Conservation (phyloP, 2,113 vertebrate species). For the Brachyistius frenatus region DNA sequence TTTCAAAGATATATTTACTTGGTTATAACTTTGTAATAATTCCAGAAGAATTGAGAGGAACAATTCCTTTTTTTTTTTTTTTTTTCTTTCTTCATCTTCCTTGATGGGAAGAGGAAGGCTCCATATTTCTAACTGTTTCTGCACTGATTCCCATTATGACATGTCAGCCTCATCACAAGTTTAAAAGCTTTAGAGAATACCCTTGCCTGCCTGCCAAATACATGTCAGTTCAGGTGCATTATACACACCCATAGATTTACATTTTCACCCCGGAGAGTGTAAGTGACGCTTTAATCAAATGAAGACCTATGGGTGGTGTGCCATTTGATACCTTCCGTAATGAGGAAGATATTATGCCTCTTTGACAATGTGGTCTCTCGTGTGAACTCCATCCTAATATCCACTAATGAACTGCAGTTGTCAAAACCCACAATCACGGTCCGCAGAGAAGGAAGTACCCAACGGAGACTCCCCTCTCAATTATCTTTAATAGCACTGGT, state of each 20-base stretch:
- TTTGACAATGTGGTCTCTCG: slow-evolving; percentile 40
- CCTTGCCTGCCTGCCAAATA: slow-evolving; percentile 4
- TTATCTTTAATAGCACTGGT: slow-evolving; percentile 46
- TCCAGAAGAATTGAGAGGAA: background rate
- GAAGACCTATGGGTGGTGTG: slow-evolving; percentile 39
- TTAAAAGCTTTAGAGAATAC: slow-evolving; percentile 28
- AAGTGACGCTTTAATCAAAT: slow-evolving; percentile 22
- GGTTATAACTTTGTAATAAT: background rate
- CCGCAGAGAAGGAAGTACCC: slow-evolving; percentile 36
- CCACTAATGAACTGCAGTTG: slow-evolving; percentile 66
- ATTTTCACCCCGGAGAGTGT: slow-evolving; percentile 25
- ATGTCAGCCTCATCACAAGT: background rate
- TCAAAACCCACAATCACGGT: slow-evolving; percentile 67
- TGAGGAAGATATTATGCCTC: slow-evolving; percentile 44
- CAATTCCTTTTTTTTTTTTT: background rate
- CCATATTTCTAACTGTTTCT: background rate
- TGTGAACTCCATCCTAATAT: slow-evolving; percentile 51
- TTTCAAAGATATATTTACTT: too few species aligned
- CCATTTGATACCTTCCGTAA: slow-evolving; percentile 47
- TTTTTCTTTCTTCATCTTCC: too few species aligned
- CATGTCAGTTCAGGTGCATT: slow-evolving; percentile 5
- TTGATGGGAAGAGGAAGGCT: background rate
- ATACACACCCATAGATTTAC: slow-evolving; percentile 35
- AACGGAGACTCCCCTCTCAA: slow-evolving; percentile 45
- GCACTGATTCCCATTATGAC: slow-evolving; percentile 2